Percentiles rank a stretch among this genome's conserved stretches.
Conservation (phyloP, 2,113 vertebrate genomes). For the Limnothrissa miodon region DNA sequence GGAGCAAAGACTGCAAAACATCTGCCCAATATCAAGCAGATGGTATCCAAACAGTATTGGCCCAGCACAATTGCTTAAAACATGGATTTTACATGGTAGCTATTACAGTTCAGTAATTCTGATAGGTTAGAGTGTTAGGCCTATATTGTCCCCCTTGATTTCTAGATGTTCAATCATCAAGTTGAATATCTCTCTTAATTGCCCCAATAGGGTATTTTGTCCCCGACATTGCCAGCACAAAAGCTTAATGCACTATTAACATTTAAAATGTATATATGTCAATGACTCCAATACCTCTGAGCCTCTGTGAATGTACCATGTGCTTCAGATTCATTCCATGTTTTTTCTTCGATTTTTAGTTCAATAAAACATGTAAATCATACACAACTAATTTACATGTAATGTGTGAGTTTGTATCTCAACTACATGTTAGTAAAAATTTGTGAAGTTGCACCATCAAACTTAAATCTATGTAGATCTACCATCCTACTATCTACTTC, state of each 20-base stretch:
- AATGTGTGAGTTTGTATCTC: not conserved
- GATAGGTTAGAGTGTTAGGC: not conserved
- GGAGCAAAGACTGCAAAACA: no score
- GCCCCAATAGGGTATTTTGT: no score
- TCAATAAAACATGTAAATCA: slow-evolving; percentile 9
- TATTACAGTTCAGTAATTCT: not conserved
- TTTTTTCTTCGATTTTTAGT: not conserved
- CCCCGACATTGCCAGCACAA: not conserved
- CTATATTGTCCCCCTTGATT: not conserved
- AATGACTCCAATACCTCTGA: not conserved
- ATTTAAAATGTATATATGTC: not conserved
- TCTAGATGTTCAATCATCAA: not conserved
- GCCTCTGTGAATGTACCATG: slow-evolving; percentile 4
- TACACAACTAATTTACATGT: not conserved
- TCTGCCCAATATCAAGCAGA: no score
- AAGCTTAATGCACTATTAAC: not conserved
- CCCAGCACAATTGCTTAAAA: no score
- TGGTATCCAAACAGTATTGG: no score
- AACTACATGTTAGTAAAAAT: not conserved
- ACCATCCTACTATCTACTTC: no score
- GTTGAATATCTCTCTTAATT: not conserved
- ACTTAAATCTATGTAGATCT: no score
- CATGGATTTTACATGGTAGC: no score
- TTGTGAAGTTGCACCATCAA: not conserved
- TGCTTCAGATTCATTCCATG: slow-evolving; percentile 38